Base-by-base conservation (phyloP, 1,140 invertebrate genomes). In the Pseudomyrmex sp. region DNA sequence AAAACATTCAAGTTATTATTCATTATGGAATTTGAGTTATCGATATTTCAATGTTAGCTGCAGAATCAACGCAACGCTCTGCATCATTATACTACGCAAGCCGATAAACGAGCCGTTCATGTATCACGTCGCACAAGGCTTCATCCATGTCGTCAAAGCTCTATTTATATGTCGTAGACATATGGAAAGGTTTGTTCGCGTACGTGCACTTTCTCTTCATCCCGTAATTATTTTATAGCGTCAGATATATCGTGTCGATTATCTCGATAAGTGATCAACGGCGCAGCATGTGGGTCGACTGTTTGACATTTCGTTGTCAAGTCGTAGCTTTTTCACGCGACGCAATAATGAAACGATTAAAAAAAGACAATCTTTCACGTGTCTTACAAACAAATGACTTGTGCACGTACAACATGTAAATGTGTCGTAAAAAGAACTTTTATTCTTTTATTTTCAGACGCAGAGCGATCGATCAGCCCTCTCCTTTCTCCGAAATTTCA, bases 381-480 rank as follows among this genome's bases (percentile, higher is more conserved):
- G 13, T 56, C 68, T 69, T 77, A 61, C 12, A 61, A 12, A 63
- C 12, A 58, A 58, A 59, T n/a, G 35, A 3, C 20, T 18, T 48
- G 58, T 59, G 10, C 35, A 35, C 35, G 5, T 35, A 35, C 35
- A 35, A 35, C 5, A 8, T 75, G 1, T 8, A 4, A 3, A 62
- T 23, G 3, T 10, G 46, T 1, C n/a, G 2, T 13, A 50, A 0
- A 62, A 10, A 62, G 26, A 7, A n/a, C 10, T 65, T 20, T 2
- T 75, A 77, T 54, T 75, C 2, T 1, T 76, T 46, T 75, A 12
- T 9, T 91, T 90, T 2, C 87, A 93, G 92, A 62, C 88, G 90
- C 86, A 87, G 72, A 13, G 92, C 92, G 66, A 74, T 93, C 15
- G 92, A 93, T 84, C 90, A 90, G 0, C 23, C 62, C 8, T 68